Evolutionary conservation across 2,797 vertebrate genomes (phyloP), one percentile per base, ranked within the genome.

Genomic region (Pyrocephalus nanus): DNA sequence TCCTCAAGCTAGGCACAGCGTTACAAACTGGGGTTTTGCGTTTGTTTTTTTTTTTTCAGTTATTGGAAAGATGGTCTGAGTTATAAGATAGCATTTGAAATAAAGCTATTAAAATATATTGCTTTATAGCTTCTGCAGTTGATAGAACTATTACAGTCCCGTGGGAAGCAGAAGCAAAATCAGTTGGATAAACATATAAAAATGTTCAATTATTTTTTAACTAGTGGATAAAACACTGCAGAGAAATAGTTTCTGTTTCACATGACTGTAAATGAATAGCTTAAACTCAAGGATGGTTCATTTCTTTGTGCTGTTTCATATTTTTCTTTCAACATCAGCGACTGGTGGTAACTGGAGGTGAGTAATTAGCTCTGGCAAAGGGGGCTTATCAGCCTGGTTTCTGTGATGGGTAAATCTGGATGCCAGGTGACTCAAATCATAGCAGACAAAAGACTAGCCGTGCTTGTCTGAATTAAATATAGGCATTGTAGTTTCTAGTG

Each of bases 191-290:
- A 96, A 95, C 73, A 80, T 83, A 86, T 77, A 84, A 95, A 92
- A 94, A 84, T 62, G 54, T 74, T 58, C 83, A 61, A 92, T 97
- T 93, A 92, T 95, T 96, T 95, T 95, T 95, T 58, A 92, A 93
- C 70, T 93, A 53, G 57, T 75, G 78, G 86, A 94, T 93, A 91
- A 95, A 96, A 83, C 58, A 72, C n/a, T 36, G 60, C 65, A 82
- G 66, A 94, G 80, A 88, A 92, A 74, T 61, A 80, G 62, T 91
- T 88, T 58, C 73, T 75, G 15, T 93, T 96, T 92, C 70, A 84
- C 27, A 32, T 67, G 70, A 19, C 61, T 86, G 32, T 76, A 71
- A 85, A 47, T 79, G 54, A 95, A 94, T 29, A 93, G 64, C 82
- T 96, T 81, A 82, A 91, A 76, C 16, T 15, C 29, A 71, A 57